Percentiles rank a stretch among this genome's conserved stretches.
phyloP scores from a whole-genome alignment of 2,797 vertebrate species.

The Decapterus maruadsi region DNA sequence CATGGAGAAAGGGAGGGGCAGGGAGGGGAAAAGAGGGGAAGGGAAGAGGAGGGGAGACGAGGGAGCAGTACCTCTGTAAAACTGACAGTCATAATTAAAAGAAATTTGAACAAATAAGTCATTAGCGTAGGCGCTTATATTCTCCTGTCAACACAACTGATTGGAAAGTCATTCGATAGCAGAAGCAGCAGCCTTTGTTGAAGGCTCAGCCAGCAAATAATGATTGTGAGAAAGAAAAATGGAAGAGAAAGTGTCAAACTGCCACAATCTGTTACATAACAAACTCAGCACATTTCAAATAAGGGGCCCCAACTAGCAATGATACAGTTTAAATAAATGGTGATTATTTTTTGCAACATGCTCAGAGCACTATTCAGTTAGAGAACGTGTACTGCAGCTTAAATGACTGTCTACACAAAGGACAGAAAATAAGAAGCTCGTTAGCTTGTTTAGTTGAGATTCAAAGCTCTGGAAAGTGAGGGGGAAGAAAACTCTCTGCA shows the following conservation, averaged over 20 bases:
- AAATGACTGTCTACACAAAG: constrained; percentile 3
- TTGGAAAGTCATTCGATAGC: constrained; percentile 50
- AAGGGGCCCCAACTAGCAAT: constrained; percentile 33
- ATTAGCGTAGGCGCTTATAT: constrained; percentile 60
- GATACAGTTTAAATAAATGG: constrained; percentile 35
- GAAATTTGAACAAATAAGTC: constrained; percentile 59
- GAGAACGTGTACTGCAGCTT: constrained; percentile 11
- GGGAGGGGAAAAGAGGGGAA: constrained; percentile 12
- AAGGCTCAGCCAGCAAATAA: constrained; percentile 61
- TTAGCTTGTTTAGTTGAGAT: constrained; percentile 35
- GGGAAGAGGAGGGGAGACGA: constrained; percentile 6
- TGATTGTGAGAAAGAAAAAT: constrained; percentile 49
- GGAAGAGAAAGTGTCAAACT: constrained; percentile 57
- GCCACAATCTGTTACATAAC: constrained; percentile 56
- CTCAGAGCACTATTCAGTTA: constrained; percentile 22
- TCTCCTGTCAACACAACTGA: constrained; percentile 61
- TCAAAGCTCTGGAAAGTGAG: constrained; percentile 22
- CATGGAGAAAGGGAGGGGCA: neutral
- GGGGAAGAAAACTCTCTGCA: constrained; percentile 5
- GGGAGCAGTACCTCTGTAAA: constrained; percentile 32
- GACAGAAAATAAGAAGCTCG: constrained; percentile 24
- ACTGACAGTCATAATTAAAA: constrained; percentile 57
- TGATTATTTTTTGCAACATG: constrained; percentile 34
- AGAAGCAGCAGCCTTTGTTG: constrained; percentile 58
- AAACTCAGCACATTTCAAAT: constrained; percentile 58